These are phyloP conservation scores for Ischnus inquisitorius DNA, from an alignment of 2,888 invertebrate species.

Conservation along the genomic window DNA sequence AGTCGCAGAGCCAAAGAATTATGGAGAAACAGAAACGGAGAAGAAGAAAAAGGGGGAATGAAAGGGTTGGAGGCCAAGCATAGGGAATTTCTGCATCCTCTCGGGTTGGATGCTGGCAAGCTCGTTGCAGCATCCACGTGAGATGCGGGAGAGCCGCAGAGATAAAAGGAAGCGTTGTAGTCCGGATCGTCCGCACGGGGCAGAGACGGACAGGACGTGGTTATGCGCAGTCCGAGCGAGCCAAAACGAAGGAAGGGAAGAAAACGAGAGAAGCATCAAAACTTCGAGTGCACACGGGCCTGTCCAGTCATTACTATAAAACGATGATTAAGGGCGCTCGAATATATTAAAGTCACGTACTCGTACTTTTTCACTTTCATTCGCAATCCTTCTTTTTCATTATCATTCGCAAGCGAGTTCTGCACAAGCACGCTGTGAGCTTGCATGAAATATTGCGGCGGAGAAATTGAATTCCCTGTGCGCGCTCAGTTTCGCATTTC, in stretches of 20 bases:
- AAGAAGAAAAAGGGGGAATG: not conserved
- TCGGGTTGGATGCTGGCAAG: not conserved
- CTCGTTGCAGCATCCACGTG: conserved; percentile 10
- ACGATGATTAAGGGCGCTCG: conserved; percentile 49
- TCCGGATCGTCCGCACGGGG: conserved; percentile 34
- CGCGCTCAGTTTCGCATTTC: not conserved
- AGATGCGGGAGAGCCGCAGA: conserved; percentile 36
- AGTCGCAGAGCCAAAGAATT: conserved; percentile 41
- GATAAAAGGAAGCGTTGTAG: conserved; percentile 57
- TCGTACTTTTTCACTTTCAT: conserved; percentile 36
- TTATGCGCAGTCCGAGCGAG: conserved; percentile 33
- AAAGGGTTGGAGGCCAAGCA: not conserved
- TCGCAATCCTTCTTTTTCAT: conserved; percentile 20
- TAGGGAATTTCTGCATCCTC: conserved; percentile 18
- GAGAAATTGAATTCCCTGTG: conserved; percentile 3
- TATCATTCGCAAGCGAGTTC: not conserved
- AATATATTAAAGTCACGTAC: conserved; percentile 53
- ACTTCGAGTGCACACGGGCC: conserved; percentile 14
- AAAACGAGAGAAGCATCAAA: conserved; percentile 31
- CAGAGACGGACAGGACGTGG: conserved; percentile 39
- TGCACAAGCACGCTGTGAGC: not conserved
- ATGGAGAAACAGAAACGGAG: conserved; percentile 20
- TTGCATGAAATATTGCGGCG: conserved; percentile 14
- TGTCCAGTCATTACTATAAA: conserved; percentile 50
- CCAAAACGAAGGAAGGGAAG: conserved; percentile 29